A percentile compares a stretch with the other conserved stretches of the same genome.
These are phyloP conservation scores for Rhizoglyphus robini DNA, from an alignment of 1,140 invertebrate genomes.

Conservation along the genomic window DNA sequence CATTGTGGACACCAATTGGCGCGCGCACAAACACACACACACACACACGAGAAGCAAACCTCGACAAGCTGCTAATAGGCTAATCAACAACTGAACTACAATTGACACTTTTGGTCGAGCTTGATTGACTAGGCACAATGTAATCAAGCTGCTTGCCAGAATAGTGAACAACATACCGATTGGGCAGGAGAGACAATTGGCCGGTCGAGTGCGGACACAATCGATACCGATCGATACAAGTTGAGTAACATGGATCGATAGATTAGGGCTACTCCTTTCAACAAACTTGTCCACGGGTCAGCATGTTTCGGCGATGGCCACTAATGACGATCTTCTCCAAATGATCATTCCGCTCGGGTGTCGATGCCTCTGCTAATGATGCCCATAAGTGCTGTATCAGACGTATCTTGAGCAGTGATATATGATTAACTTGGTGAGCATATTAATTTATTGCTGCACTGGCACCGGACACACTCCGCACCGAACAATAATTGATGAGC, in stretches of 20 bases:
- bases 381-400: slow-evolving; percentile 14
- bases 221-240: slow-evolving; percentile 3
- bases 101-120: slow-evolving; percentile 14
- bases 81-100: slow-evolving; percentile 11
- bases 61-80: slow-evolving; percentile 15
- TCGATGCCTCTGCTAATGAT: background rate
- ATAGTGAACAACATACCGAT: background rate
- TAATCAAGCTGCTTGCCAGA: slow-evolving; percentile 9
- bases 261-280: background rate
- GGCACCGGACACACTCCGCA: background rate
- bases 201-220: background rate
- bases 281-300: background rate
- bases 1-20: too few species aligned
- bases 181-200: background rate
- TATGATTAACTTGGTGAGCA: slow-evolving; percentile 1
- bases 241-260: background rate
- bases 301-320: background rate
- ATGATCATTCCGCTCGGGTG: background rate
- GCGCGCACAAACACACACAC: too few species aligned
- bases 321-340: background rate
- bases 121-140: slow-evolving; percentile 13
- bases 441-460: slow-evolving; percentile 4
- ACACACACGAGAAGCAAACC: too few species aligned
- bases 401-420: slow-evolving; percentile 5
- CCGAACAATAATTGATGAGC: background rate